Evolutionary conservation across 2,113 vertebrate genomes (phyloP), one percentile per base, ranked within the genome.

Genomic region (Rhinolophus ferrumequinum): DNA sequence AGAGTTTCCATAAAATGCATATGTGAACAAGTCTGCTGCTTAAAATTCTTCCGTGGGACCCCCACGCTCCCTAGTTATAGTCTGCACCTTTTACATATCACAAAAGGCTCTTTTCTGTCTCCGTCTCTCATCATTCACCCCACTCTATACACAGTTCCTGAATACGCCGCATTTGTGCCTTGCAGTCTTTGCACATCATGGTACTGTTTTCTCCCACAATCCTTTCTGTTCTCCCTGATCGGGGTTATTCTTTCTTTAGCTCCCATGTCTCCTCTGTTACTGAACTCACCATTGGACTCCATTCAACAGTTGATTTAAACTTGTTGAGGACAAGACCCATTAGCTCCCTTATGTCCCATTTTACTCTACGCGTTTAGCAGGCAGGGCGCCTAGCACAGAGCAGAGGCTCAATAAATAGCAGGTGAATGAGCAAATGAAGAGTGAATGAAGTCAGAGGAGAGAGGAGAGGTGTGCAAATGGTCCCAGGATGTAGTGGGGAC

Each of bases 131-230:
- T 11, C 15, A 13, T 41, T 38, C 54, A 38, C 13, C 52, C 12
- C 16, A 9, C n/a, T 44, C 5, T 11, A 9, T 44, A 13, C 6
- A 8, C 6, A 26, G 38, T 38, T 24, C 12, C 47, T 54, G 54
- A 14, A 41, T 28, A 3, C 10, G 13, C 47, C 58, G 24, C 13
- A 13, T 1, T 44, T 0, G 2, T 28, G 22, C 56, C 83, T 8
- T 16, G 12, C 47, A 2, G 4, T 38, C 19, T n/a, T 50, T n/a
- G 3, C 8, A 7, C 4, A 1, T 8, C 4, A 1, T 8, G 0
- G 15, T 18, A 28, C 3, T 2, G 47, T 2, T 66, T 28, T 44
- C 47, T 58, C 83, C 3, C 12, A 60, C 38, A 76, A 87, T 50
- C 8, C 47, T 70, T 30, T 47, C 47, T 92, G 47, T 30, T 50